phyloP scores from a whole-genome alignment of 2,888 invertebrate species.

The Ichneumon xanthorius region DNA sequence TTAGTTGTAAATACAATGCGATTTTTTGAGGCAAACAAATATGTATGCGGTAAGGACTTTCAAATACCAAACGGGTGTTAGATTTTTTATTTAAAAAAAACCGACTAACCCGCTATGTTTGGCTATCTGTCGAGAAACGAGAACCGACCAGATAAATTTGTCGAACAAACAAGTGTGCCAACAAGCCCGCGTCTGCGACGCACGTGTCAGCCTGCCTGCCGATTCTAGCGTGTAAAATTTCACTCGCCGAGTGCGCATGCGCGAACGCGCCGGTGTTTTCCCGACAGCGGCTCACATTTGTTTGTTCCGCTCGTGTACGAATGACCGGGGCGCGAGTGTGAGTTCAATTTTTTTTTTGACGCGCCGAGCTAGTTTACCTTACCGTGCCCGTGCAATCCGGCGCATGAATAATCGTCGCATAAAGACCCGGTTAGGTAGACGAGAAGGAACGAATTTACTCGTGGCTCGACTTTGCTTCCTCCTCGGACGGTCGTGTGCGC shows the following conservation, averaged over 20 bases:
- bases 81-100: no score
- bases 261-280: background rate
- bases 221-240: background rate
- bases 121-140: background rate
- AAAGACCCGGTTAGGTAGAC: constrained; percentile 70
- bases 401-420: constrained; percentile 70
- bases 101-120: background rate
- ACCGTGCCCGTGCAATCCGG: constrained; percentile 38
- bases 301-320: background rate
- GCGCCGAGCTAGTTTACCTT: background rate
- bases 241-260: background rate
- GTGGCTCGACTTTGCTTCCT: constrained; percentile 66
- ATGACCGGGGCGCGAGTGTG: background rate
- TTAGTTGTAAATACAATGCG: background rate
- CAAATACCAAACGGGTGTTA: no score
- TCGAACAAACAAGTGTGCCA: background rate
- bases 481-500: constrained; percentile 52
- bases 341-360: background rate
- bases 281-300: background rate
- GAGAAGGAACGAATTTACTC: constrained; percentile 58
- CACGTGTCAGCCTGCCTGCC: background rate
- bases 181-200: background rate
- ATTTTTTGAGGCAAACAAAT: no score
- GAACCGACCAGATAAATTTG: background rate
- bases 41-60: no score